These are phyloP conservation scores for Promerops cafer DNA, from an alignment of 2,113 vertebrate species.

Conservation along the genomic window DNA sequence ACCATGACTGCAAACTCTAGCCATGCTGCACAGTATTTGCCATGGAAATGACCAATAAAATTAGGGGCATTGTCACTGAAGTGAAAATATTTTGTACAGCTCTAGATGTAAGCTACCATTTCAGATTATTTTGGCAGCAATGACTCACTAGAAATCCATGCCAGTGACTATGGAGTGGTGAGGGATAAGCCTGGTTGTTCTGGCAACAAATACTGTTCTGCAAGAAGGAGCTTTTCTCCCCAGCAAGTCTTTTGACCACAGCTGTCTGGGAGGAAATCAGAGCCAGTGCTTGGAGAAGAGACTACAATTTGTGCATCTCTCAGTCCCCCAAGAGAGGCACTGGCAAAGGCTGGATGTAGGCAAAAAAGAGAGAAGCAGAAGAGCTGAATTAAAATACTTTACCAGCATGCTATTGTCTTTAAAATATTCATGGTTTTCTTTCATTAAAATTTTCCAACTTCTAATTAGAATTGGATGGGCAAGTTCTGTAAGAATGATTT, in stretches of 20 bases:
- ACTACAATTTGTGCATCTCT: neutral
- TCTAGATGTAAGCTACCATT: neutral
- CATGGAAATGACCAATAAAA: neutral
- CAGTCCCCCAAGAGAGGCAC: neutral
- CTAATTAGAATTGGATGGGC: conserved; percentile 13
- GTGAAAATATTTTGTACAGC: neutral
- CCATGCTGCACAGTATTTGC: neutral
- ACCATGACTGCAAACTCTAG: neutral
- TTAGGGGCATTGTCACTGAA: neutral
- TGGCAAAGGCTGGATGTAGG: neutral
- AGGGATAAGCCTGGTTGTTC: neutral
- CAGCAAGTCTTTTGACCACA: neutral
- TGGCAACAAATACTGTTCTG: neutral
- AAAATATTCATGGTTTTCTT: conserved; percentile 32
- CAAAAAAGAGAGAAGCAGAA: neutral
- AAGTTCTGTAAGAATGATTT: conserved; percentile 13
- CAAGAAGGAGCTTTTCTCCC: neutral
- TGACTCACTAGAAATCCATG: neutral
- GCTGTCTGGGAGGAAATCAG: neutral
- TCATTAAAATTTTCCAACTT: conserved; percentile 14
- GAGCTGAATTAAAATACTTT: neutral
- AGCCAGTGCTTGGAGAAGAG: neutral
- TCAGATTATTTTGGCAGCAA: neutral
- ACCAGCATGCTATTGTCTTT: conserved; percentile 27
- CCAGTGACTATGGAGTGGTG: neutral